Evolutionary conservation across 1,140 invertebrate genomes (phyloP), one percentile per base, ranked within the genome.

Genomic region (Trichonephila inaurata): DNA sequence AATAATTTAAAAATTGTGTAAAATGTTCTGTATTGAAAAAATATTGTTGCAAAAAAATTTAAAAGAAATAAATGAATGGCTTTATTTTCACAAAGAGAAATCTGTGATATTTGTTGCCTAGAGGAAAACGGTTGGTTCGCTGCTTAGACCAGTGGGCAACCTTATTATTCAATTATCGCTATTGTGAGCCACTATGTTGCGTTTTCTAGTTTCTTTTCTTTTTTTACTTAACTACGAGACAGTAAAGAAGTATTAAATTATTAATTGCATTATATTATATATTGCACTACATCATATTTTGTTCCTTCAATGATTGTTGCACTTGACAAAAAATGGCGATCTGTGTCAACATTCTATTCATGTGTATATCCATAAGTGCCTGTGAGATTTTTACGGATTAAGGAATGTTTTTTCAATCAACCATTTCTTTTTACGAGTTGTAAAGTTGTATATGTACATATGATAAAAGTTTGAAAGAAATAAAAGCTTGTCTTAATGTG

Each of bases 81-180:
- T 91, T 24, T 89, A 62, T 92, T 85, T 92, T 92, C 81, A 85
- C 77, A 19, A 51, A 85, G 28, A 60, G 85, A 93, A 81, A 44
- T 81, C 92, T 93, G 92, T 93, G 92, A 93, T 93, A 93, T 89
- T 87, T 89, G 85, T 88, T 93, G 92, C 92, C 92, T 62, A 33
- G 60, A 21, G 44, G 28, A 51, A 51, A 21, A 86, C 40, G 16
- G 72, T 60, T 62, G 28, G 44, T 88, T 93, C 66, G 51, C 83
- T 93, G 92, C 92, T 93, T 33, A 58, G 58, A 82, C 86, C 61
- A 93, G 92, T 88, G 81, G 66, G 72, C 44, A 16, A n/a, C 64
- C 83, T 64, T 93, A 86, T 93, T 93, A 81, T 62, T 21, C 40
- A 19, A 64, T 89, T 24, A 77, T 51, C 51, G 58, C 60, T 91